Percentiles rank a stretch among this genome's conserved stretches.
phyloP scores from a whole-genome alignment of 2,797 vertebrate genomes.

The Perdix hodgsoniae region DNA sequence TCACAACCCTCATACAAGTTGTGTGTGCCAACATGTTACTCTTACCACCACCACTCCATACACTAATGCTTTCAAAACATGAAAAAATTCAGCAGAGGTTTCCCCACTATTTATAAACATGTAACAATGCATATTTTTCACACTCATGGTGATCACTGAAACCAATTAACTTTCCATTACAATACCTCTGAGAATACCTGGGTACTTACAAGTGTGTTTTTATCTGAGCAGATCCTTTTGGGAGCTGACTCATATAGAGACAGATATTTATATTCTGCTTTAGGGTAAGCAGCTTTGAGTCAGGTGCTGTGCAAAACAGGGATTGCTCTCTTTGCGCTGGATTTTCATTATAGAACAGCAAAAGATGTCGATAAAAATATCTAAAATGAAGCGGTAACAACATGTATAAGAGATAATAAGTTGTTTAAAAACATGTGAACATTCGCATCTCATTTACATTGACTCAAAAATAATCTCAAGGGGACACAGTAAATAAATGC shows the following conservation, averaged over 20 bases:
- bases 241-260: slow-evolving; percentile 93
- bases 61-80: not conserved
- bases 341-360: slow-evolving; percentile 92
- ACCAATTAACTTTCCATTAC: not conserved
- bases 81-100: accelerated
- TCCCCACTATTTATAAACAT: accelerated
- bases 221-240: slow-evolving; percentile 91
- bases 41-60: not conserved
- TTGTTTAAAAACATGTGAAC: not conserved
- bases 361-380: slow-evolving; percentile 92
- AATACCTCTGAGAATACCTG: not conserved
- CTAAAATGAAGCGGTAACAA: slow-evolving; percentile 76
- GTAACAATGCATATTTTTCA: accelerated
- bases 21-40: accelerated
- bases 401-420: not conserved
- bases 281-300: slow-evolving; percentile 85
- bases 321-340: slow-evolving; percentile 85
- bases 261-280: slow-evolving; percentile 86
- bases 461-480: not conserved
- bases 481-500: not conserved
- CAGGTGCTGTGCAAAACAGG: slow-evolving; percentile 85
- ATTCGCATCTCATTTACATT: not conserved
- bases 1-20: accelerated
- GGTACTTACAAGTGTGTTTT: slow-evolving; percentile 86
- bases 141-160: not conserved